Evolutionary conservation across 2,113 vertebrate genomes (phyloP).

Genomic region (Myotis lucifugus): DNA sequence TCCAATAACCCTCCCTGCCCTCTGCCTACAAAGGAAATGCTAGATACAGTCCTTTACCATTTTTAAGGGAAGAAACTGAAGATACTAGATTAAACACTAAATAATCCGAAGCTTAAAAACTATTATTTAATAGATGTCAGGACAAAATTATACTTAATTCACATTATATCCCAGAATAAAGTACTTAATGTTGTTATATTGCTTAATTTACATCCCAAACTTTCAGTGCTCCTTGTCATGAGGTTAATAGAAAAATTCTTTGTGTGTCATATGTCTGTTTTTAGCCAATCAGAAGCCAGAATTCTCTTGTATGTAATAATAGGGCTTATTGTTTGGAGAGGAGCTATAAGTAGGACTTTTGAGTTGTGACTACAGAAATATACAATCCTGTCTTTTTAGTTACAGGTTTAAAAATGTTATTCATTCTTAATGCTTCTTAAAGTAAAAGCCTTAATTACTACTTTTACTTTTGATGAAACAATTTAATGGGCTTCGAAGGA

Average conservation of each 20-base stretch:
- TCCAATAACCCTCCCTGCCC: neutral
- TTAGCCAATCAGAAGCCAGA: constrained; percentile 74
- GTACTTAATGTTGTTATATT: neutral
- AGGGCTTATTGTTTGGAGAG: constrained; percentile 52
- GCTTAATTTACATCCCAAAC: neutral
- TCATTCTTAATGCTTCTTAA: constrained; percentile 56
- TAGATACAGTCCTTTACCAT: neutral
- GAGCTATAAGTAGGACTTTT: constrained; percentile 35
- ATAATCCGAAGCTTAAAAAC: constrained; percentile 11
- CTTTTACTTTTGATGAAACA: constrained; percentile 56
- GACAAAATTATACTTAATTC: neutral
- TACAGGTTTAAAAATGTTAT: constrained; percentile 55
- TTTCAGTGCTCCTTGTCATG: constrained; percentile 37
- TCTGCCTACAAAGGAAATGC: neutral
- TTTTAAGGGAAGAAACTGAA: constrained; percentile 28
- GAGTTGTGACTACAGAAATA: constrained; percentile 44
- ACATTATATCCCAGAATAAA: neutral
- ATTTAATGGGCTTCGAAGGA: constrained; percentile 61
- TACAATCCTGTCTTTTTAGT: constrained; percentile 44
- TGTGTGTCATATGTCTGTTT: constrained; percentile 7
- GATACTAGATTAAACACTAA: neutral
- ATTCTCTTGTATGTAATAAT: constrained; percentile 71
- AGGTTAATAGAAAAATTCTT: constrained; percentile 73
- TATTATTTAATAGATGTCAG: neutral
- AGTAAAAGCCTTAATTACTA: neutral